Conservation (phyloP, 1,140 invertebrate species). For the Drosophila persimilis region DNA sequence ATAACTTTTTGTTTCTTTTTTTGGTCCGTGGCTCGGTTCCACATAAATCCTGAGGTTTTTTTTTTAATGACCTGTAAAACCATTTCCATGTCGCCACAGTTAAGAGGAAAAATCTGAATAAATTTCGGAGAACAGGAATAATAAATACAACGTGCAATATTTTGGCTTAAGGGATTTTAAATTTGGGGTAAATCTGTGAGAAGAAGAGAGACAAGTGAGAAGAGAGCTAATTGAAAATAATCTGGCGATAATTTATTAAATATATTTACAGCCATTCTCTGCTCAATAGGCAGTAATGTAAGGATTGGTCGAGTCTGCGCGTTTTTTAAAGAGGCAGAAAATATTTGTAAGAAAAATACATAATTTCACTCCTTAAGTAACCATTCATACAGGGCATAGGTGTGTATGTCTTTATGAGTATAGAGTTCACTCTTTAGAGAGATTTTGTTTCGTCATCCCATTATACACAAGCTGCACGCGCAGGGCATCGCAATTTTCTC, state of each 20-base stretch:
- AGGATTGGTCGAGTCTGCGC: no score
- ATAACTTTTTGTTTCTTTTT: conserved; percentile 27
- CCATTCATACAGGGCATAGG: no score
- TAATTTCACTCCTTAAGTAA: no score
- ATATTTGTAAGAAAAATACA: no score
- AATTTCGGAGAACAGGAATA: conserved; percentile 33
- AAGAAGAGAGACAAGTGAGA: no score
- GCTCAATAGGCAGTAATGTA: no score
- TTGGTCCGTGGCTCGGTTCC: conserved; percentile 10
- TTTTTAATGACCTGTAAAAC: conserved; percentile 60
- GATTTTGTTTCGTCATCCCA: conserved; percentile 3
- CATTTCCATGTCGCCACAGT: conserved; percentile 46
- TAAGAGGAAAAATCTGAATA: conserved; percentile 39
- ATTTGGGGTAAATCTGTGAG: neutral
- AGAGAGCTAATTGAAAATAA: no score
- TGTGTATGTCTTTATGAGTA: no score
- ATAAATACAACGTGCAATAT: conserved; percentile 18
- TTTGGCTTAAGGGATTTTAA: conserved; percentile 9
- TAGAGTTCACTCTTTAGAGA: neutral
- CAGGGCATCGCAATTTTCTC: conserved; percentile 28
- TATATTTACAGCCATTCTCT: no score
- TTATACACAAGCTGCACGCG: conserved; percentile 4
- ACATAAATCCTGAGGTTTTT: conserved; percentile 58
- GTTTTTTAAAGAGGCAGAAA: no score
- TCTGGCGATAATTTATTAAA: no score